Conservation (phyloP, 2,797 vertebrate species). For the Acropternis orthonyx region DNA sequence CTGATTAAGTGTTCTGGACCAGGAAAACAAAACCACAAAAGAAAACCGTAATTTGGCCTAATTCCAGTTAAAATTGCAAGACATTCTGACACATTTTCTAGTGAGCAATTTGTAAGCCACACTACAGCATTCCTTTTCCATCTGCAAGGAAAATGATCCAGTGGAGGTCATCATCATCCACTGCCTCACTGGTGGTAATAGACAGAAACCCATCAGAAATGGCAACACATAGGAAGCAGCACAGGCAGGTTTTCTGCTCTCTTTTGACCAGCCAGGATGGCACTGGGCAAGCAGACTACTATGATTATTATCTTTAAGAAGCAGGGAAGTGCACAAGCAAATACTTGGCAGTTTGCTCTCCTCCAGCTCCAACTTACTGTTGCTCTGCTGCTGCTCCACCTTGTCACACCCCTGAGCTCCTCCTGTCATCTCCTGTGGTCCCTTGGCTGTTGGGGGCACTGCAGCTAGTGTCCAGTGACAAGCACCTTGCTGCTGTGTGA, state of each 20-base stretch:
- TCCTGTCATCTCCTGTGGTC: neutral
- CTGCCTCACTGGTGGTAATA: accelerated
- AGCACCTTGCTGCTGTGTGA: neutral
- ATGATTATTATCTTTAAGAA: neutral
- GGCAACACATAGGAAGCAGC: neutral
- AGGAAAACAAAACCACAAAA: neutral
- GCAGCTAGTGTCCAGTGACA: neutral
- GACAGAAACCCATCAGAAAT: neutral
- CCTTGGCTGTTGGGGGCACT: neutral
- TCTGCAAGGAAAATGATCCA: neutral
- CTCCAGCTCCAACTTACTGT: neutral
- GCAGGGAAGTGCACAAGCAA: neutral
- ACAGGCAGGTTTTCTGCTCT: neutral
- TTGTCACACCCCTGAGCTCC: neutral
- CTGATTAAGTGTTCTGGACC: neutral
- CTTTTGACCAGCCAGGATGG: neutral
- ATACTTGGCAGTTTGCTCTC: neutral
- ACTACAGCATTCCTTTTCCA: neutral
- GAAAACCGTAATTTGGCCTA: neutral
- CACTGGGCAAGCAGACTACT: neutral
- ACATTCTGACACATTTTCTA: neutral
- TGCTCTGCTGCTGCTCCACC: neutral
- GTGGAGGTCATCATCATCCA: neutral
- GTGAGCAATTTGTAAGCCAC: neutral
- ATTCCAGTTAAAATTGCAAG: neutral